Percentiles rank a stretch among this genome's conserved stretches.
Evolutionary conservation across 2,888 invertebrate species (phyloP).

Genomic region (Parnassius orleans): DNA sequence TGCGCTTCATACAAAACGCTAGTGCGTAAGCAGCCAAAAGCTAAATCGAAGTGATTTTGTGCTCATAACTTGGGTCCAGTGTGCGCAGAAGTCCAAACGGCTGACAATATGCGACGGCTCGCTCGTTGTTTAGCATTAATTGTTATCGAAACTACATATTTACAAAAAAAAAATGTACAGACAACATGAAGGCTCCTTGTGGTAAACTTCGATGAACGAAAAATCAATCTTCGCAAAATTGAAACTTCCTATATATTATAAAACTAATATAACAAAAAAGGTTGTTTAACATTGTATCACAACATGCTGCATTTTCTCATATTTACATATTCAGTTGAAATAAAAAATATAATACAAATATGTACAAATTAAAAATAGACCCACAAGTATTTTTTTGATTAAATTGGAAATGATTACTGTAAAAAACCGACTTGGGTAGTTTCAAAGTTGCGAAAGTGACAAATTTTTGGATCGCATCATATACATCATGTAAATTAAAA

Average conservation of each 20-base stretch:
- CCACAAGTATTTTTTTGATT: background rate
- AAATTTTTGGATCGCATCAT: constrained; percentile 61
- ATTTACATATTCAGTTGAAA: constrained; percentile 25
- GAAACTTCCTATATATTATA: constrained; percentile 45
- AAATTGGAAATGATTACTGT: background rate
- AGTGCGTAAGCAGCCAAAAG: constrained; percentile 28
- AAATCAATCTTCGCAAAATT: constrained; percentile 46
- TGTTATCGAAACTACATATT: constrained; percentile 71
- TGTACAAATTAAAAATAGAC: constrained; percentile 56
- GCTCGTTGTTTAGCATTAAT: constrained; percentile 72
- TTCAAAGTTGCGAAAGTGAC: constrained; percentile 48
- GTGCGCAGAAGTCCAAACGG: constrained; percentile 76
- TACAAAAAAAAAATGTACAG: constrained; percentile 72
- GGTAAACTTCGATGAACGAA: constrained; percentile 58
- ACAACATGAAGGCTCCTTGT: constrained; percentile 64
- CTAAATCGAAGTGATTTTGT: constrained; percentile 28
- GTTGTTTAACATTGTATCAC: constrained; percentile 31
- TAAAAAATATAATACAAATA: constrained; percentile 57
- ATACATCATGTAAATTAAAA: constrained; percentile 40
- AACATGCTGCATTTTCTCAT: constrained; percentile 14
- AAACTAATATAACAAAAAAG: constrained; percentile 9
- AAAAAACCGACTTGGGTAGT: constrained; percentile 41
- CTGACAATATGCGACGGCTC: constrained; percentile 62
- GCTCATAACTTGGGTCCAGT: constrained; percentile 38
- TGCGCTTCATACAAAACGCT: constrained; percentile 15